Evolutionary conservation across 2,797 vertebrate genomes (phyloP).

Genomic region (Gallinago stenura): DNA sequence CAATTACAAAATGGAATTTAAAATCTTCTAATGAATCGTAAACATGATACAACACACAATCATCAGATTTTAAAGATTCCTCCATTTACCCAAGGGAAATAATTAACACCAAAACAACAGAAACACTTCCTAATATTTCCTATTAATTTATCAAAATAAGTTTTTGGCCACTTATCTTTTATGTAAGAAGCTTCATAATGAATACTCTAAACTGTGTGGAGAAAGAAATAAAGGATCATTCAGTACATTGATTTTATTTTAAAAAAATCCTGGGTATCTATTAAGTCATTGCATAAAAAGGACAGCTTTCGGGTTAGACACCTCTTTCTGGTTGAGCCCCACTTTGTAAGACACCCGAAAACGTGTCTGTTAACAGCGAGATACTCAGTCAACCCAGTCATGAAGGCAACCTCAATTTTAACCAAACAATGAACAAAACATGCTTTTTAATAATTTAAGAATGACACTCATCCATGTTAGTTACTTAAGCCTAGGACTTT

Average conservation of each 20-base stretch:
- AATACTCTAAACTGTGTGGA: background rate
- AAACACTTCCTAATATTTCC: background rate
- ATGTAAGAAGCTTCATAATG: background rate
- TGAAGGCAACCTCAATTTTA: background rate
- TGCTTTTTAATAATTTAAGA: background rate
- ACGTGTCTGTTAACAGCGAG: background rate
- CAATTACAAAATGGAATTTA: background rate
- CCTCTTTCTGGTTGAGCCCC: background rate
- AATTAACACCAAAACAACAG: background rate
- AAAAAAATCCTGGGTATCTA: accelerated
- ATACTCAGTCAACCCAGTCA: background rate
- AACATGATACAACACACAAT: background rate
- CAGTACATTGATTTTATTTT: background rate
- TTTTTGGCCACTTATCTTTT: background rate
- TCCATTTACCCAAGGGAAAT: background rate
- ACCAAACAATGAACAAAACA: background rate
- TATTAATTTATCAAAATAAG: background rate
- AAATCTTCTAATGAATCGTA: background rate
- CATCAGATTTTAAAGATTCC: background rate
- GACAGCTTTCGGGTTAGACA: background rate
- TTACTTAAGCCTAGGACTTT: background rate
- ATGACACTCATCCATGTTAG: background rate
- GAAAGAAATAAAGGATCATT: background rate
- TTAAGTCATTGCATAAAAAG: background rate
- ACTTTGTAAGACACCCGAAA: background rate